These are phyloP conservation scores for Dermatemys mawii DNA, from an alignment of 2,113 vertebrate genomes.

Conservation along the genomic window DNA sequence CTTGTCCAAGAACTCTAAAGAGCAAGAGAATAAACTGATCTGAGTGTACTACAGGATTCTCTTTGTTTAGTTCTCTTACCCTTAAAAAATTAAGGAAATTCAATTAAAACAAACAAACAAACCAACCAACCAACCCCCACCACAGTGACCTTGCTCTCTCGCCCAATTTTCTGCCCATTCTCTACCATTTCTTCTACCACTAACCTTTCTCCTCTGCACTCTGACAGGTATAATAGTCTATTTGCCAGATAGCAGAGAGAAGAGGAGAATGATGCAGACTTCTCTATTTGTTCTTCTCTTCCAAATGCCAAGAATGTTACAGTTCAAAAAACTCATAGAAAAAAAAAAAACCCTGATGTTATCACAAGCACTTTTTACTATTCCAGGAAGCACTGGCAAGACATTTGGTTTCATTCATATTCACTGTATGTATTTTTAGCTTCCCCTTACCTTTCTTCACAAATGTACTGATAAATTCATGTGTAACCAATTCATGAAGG, in stretches of 20 bases:
- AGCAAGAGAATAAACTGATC: not conserved
- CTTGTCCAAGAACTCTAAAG: not conserved
- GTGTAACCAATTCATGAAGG: constrained; percentile 79
- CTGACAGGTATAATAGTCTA: not conserved
- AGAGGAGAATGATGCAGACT: not conserved
- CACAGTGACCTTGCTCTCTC: not conserved
- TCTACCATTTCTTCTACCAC: not conserved
- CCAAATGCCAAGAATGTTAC: not conserved
- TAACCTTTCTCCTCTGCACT: not conserved
- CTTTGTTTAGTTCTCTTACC: not conserved
- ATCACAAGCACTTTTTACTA: not conserved
- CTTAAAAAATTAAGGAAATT: not conserved
- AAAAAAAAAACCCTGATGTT: not conserved
- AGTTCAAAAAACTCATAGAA: not conserved
- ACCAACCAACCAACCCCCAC: too few relatives aligned
- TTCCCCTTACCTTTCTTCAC: constrained; percentile 85
- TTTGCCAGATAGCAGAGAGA: not conserved
- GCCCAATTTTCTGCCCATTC: not conserved
- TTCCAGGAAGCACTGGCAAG: not conserved
- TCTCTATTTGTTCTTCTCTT: not conserved
- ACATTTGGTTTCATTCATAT: not conserved
- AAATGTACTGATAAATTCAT: constrained; percentile 81
- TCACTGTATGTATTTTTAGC: not conserved
- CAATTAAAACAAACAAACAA: not conserved
- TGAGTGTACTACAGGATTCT: not conserved